A percentile compares a stretch with the other conserved stretches of the same genome.
Conservation (phyloP, 2,888 invertebrate species). For the Punctoribates punctum region DNA sequence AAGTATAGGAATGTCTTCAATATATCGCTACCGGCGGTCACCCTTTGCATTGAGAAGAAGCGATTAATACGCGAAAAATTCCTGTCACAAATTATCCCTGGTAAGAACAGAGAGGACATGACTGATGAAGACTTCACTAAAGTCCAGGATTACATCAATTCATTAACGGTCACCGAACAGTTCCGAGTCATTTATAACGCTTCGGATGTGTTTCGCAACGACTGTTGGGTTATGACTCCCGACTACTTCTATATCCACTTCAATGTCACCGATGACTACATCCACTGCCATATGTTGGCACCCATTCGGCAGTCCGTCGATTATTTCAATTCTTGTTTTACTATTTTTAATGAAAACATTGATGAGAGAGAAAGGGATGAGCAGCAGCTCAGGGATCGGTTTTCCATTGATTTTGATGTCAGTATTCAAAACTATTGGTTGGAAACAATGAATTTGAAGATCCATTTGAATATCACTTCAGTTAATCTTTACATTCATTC, state of each 20-base stretch:
- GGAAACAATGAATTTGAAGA: background rate
- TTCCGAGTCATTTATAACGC: background rate
- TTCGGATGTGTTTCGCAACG: background rate
- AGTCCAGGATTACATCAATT: background rate
- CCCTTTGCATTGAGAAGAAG: background rate
- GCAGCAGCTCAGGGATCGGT: background rate
- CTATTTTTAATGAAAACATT: background rate
- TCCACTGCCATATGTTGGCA: background rate
- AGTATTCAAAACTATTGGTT: constrained; percentile 20
- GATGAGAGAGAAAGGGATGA: background rate
- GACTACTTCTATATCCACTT: background rate
- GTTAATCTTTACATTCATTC: background rate
- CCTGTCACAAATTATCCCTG: background rate
- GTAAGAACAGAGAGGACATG: background rate
- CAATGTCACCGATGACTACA: background rate
- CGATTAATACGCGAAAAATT: background rate
- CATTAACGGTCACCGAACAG: background rate
- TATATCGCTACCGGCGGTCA: background rate
- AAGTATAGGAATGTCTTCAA: background rate
- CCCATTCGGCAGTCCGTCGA: background rate
- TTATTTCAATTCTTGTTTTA: background rate
- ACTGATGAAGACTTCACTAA: background rate
- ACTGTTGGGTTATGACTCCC: background rate
- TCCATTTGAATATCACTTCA: background rate
- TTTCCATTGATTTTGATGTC: background rate